Conservation (phyloP, 2,113 vertebrate genomes). For the Bothrops jararaca region DNA sequence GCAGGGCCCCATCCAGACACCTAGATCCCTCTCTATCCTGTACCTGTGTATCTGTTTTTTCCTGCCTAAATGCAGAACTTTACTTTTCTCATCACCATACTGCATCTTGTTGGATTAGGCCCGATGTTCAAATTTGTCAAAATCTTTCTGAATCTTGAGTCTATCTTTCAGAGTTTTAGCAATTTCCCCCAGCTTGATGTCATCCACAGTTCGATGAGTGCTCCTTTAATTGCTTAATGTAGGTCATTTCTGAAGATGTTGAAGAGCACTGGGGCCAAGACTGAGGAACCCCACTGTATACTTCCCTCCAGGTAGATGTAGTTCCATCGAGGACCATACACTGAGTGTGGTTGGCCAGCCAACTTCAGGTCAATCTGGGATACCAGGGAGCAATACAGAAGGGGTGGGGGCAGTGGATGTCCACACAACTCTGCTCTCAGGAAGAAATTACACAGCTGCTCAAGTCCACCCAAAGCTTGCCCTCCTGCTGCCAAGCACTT, state of each 20-base stretch:
- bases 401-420: background rate
- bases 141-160: background rate
- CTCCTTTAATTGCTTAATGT: background rate
- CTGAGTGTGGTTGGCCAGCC: background rate
- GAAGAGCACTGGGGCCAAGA: background rate
- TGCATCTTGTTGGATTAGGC: background rate
- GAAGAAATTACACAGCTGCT: background rate
- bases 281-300: background rate
- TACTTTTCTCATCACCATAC: background rate
- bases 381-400: background rate
- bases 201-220: background rate
- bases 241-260: background rate
- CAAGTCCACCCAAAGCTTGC: background rate
- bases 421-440: background rate
- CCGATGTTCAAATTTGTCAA: background rate
- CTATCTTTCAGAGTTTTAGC: background rate
- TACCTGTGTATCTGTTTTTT: background rate
- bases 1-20: too few relatives aligned
- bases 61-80: background rate
- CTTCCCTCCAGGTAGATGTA: background rate
- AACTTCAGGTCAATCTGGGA: background rate
- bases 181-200: background rate
- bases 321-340: background rate
- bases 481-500: background rate
- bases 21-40: background rate